Evolutionary conservation across 2,797 vertebrate species (phyloP).

Genomic region (Sitta carolinensis): DNA sequence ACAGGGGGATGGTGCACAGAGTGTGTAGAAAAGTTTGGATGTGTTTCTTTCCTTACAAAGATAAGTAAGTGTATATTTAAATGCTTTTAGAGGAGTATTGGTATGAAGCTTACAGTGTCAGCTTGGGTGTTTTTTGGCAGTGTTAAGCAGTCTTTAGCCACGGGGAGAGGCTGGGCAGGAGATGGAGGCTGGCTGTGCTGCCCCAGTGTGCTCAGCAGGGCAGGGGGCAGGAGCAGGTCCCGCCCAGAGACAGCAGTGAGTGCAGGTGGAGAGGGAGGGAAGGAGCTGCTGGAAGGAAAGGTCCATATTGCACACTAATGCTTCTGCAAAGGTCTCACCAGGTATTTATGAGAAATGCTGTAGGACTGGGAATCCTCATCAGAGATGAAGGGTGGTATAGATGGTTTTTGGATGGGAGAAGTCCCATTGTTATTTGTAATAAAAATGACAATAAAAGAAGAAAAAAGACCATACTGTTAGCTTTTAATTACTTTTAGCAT

Average conservation of each 20-base stretch:
- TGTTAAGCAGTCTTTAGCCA: neutral
- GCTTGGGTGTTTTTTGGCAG: neutral
- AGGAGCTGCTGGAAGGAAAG: neutral
- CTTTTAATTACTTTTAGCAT: neutral
- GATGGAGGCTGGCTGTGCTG: neutral
- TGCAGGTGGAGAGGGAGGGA: rapidly evolving
- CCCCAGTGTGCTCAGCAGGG: neutral
- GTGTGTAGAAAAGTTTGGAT: neutral
- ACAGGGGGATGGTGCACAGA: neutral
- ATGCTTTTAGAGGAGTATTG: neutral
- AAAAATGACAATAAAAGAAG: neutral
- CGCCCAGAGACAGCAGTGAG: neutral
- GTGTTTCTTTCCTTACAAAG: neutral
- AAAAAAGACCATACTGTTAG: neutral
- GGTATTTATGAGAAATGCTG: neutral
- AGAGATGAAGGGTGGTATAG: neutral
- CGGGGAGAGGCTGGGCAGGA: neutral
- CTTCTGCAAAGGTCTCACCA: neutral
- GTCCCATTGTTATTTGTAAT: neutral
- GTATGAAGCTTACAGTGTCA: neutral
- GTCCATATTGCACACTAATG: neutral
- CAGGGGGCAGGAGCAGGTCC: neutral
- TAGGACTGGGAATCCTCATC: neutral
- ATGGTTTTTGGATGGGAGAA: neutral
- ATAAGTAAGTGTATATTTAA: neutral